Evolutionary conservation across 2,797 vertebrate genomes (phyloP).

Genomic region (Erithacus rubecula): DNA sequence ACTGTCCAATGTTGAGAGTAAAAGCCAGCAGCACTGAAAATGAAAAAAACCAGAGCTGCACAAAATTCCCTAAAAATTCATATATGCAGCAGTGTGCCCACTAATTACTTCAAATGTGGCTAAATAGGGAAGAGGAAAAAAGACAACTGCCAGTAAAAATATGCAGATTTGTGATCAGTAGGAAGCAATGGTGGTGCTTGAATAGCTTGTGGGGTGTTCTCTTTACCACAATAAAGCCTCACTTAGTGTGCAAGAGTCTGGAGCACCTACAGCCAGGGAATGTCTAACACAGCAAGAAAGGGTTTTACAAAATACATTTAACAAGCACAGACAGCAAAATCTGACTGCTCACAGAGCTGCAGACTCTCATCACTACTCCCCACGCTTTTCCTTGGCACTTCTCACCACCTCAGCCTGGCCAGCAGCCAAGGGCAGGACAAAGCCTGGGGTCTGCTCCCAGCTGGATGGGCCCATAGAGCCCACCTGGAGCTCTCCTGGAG

Average conservation of each 20-base stretch:
- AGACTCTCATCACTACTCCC: neutral
- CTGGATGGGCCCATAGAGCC: rapidly evolving
- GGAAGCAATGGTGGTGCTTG: neutral
- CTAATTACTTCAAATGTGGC: neutral
- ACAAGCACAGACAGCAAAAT: neutral
- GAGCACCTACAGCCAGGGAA: neutral
- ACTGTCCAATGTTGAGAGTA: neutral
- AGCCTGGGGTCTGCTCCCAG: rapidly evolving
- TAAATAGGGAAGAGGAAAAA: neutral
- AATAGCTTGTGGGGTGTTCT: neutral
- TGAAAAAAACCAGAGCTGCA: neutral
- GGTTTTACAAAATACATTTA: neutral
- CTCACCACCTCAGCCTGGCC: neutral
- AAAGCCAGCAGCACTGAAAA: neutral
- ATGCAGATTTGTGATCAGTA: neutral
- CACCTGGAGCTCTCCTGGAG: neutral
- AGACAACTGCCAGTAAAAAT: neutral
- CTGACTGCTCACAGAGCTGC: neutral
- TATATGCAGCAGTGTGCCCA: neutral
- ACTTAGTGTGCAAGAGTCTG: neutral
- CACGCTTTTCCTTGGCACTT: neutral
- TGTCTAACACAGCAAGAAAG: neutral
- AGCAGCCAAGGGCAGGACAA: neutral
- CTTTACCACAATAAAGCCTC: neutral
- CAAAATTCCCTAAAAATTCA: neutral